phyloP scores from a whole-genome alignment of 2,888 invertebrate species.

The Axea sp. region DNA sequence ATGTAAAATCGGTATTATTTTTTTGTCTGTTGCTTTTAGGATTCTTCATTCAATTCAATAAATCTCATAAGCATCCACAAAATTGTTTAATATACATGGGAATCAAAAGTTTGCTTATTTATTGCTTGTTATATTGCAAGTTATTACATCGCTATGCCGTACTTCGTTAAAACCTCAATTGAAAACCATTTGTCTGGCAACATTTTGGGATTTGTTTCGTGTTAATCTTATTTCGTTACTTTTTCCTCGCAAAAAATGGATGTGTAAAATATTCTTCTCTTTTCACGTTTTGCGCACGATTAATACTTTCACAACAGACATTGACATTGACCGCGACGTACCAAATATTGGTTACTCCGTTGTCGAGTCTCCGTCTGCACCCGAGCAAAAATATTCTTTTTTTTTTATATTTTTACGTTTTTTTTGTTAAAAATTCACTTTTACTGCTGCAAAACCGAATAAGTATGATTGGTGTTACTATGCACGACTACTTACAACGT shows the following conservation, averaged over 20 bases:
- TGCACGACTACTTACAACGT: constrained; percentile 56
- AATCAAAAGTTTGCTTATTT: constrained; percentile 77
- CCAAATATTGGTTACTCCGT: constrained; percentile 1
- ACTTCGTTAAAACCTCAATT: constrained; percentile 51
- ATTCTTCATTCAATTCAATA: constrained; percentile 73
- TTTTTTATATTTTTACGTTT: constrained; percentile 42
- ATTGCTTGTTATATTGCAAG: constrained; percentile 79
- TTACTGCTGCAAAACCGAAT: constrained; percentile 55
- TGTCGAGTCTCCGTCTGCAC: constrained; percentile 30
- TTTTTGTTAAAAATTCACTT: constrained; percentile 52
- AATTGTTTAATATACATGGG: constrained; percentile 77
- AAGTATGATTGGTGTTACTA: constrained; percentile 57
- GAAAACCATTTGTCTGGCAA: constrained; percentile 48
- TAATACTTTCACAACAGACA: constrained; percentile 55
- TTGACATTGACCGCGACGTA: constrained; percentile 14
- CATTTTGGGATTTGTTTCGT: constrained; percentile 26
- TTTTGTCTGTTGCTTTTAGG: constrained; percentile 67
- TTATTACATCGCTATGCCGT: constrained; percentile 73
- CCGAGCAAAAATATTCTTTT: constrained; percentile 54
- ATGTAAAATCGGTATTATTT: constrained; percentile 78
- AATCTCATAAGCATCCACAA: constrained; percentile 77
- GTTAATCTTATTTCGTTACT: constrained; percentile 53
- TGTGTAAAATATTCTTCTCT: constrained; percentile 61
- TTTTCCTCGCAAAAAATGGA: constrained; percentile 37
- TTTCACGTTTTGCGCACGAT: constrained; percentile 54